Evolutionary conservation across 2,797 vertebrate species (phyloP).

Genomic region (Ambastaia sidthimunki): DNA sequence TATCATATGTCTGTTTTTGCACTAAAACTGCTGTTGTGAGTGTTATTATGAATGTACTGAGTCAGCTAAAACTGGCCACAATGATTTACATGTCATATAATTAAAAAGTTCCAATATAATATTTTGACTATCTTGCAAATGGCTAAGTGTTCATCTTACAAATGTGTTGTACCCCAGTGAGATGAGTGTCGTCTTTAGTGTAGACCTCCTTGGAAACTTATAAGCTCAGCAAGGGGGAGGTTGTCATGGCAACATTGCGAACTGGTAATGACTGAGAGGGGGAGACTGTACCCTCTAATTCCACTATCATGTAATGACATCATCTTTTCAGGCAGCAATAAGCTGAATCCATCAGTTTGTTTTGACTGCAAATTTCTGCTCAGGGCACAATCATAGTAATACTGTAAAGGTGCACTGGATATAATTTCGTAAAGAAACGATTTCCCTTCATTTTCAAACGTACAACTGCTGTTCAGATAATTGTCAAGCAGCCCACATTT

Average conservation of each 20-base stretch:
- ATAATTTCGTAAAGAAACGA: not conserved
- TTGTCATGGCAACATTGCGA: conserved; percentile 70
- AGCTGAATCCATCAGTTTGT: conserved; percentile 13
- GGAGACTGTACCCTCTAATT: conserved; percentile 43
- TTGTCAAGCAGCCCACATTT: conserved; percentile 18
- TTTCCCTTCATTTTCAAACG: conserved; percentile 9
- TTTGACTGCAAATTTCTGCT: conserved; percentile 5
- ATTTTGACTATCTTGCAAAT: not conserved
- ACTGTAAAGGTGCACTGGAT: conserved; percentile 6
- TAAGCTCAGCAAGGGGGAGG: conserved; percentile 54
- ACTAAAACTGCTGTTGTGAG: not conserved
- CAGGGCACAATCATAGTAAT: not conserved
- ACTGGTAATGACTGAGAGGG: conserved; percentile 36
- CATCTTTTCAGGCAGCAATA: conserved; percentile 32
- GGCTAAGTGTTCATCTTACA: conserved; percentile 8
- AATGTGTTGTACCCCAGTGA: not conserved
- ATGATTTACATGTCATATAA: conserved; percentile 10
- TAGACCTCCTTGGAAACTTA: conserved; percentile 42
- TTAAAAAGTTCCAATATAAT: not conserved
- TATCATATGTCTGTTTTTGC: too few relatives aligned
- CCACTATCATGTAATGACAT: conserved; percentile 45
- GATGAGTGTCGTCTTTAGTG: conserved; percentile 34
- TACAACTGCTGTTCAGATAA: conserved; percentile 12
- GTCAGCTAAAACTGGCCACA: not conserved
- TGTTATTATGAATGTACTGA: not conserved